Base-by-base conservation (phyloP, 2,113 vertebrate species). In the Ardeotis arabs region DNA sequence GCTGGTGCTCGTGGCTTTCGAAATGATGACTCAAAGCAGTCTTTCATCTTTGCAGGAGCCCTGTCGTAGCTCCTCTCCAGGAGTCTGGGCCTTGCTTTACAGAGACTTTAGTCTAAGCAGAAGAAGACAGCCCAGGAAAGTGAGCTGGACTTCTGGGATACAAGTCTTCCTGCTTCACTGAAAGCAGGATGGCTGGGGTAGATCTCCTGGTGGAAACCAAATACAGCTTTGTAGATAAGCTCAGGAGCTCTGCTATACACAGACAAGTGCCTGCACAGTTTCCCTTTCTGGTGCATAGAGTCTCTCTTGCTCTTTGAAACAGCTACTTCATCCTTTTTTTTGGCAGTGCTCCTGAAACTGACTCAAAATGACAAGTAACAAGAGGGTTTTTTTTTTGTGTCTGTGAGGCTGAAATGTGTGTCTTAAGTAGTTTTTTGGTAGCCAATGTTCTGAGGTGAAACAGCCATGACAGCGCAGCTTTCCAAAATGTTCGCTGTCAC, bases 301-400 rank as follows among this genome's bases (percentile, higher is more conserved):
- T 84, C 12, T 31, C 12, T 87, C 60, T 91, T 89, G 78, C 90
- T 95, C 94, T 96, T 88, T 74, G 84, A 96, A 50, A 73, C 62
- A 95, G 81, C 74, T 89, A 81, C 67, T 91, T 97, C 74, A 87
- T 82, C 39, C 21, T 44, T 29, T 74, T 64, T 68, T 94, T 93
- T 92, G 89, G 95, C 95, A 85, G n/a, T 67, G 10, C 41, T 96
- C 41, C 91, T 95, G 87, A 93, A 85, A 90, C 93, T 91, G 93
- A 91, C 84, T 97, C 89, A 91, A 96, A 89, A 87, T 66, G 75
- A 91, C 63, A 94, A 93, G 59, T 90, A 84, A 80, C 70, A 97
- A 91, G 69, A 87, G 45, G 45, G 45, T 20, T n/a, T 44, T 74
- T 50, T 80, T 58, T 81, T 75, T 45, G 33, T 90, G 79, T 59